Percentiles rank a stretch among this genome's conserved stretches.
Evolutionary conservation across 2,113 vertebrate genomes (phyloP).

Genomic region (Cyanoliseus patagonus): DNA sequence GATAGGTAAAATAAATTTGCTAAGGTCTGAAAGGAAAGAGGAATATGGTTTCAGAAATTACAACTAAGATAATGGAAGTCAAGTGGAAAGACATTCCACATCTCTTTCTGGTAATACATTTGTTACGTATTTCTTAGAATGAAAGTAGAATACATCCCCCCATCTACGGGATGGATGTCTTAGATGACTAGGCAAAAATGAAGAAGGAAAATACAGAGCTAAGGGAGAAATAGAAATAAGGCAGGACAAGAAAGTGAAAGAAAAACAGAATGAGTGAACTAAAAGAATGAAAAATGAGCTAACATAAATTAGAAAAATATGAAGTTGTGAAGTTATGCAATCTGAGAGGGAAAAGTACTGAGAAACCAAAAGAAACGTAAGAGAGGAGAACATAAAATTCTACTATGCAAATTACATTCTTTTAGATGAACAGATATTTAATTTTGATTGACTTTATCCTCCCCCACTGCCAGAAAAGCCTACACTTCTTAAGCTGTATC

Average conservation of each 20-base stretch:
- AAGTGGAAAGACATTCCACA: background rate
- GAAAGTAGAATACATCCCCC: background rate
- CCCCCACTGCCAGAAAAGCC: background rate
- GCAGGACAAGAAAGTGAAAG: background rate
- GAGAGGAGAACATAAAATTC: background rate
- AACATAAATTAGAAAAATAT: background rate
- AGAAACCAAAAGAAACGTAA: background rate
- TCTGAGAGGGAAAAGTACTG: background rate
- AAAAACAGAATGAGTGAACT: background rate
- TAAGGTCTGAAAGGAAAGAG: background rate
- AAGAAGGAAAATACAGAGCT: background rate
- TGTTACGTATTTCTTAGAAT: background rate
- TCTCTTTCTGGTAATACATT: background rate
- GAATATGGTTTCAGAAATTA: background rate
- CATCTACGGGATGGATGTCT: background rate
- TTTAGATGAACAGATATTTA: constrained; percentile 26
- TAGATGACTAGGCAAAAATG: background rate
- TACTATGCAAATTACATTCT: constrained; percentile 12
- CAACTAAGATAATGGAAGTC: background rate
- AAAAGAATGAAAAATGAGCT: background rate
- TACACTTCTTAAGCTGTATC: background rate
- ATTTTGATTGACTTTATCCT: constrained; percentile 47
- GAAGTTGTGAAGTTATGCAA: background rate
- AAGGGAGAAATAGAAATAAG: background rate
- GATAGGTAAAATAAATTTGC: background rate